Evolutionary conservation across 2,888 invertebrate genomes (phyloP), one percentile per base, ranked within the genome.

Genomic region (Siphlonurus alternatus): DNA sequence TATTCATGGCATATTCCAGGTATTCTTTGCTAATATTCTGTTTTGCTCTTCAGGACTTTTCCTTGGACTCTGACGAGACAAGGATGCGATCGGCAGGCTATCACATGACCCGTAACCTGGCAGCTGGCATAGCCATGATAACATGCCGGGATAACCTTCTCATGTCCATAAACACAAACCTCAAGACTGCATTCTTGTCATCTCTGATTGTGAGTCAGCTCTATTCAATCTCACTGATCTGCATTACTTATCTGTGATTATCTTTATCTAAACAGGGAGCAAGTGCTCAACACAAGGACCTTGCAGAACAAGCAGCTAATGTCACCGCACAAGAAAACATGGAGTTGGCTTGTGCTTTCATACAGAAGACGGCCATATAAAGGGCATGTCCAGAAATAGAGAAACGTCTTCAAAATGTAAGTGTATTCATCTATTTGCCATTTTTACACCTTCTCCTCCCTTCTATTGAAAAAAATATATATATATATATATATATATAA

Each of bases 101-200:
- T 73, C 92, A 93, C 75, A 95, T 99, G 94, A 95, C 95, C 71
- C 83, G 96, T 22, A 93, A 94, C 76, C 80, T 98, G 71, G 93
- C 95, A 0, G 95, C 96, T 18, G 97, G 96, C 53, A 95, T 99
- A 92, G 95, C 97, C 2, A 93, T 99, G 89, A 98, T 99, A 65
- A 98, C 97, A 0, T 97, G 96, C 74, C 83, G 96, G 66, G 99
- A 99, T 76, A 93, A 95, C 71, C 78, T 88, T 63, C 82, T 90
- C n/a, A 83, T 88, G 62, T 89, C 93, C 1, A 91, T 99, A 68
- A 88, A 85, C 72, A 86, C 86, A 62, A 93, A 95, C 74, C 77
- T 99, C 71, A 95, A 94, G 73, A 86, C 86, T 66, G 87, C 90
- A 0, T 88, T 96, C 71, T 76, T 87, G 65, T 78, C 84, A 2